Base-by-base conservation (phyloP, 2,113 vertebrate species). In the Synchiropus splendidus region DNA sequence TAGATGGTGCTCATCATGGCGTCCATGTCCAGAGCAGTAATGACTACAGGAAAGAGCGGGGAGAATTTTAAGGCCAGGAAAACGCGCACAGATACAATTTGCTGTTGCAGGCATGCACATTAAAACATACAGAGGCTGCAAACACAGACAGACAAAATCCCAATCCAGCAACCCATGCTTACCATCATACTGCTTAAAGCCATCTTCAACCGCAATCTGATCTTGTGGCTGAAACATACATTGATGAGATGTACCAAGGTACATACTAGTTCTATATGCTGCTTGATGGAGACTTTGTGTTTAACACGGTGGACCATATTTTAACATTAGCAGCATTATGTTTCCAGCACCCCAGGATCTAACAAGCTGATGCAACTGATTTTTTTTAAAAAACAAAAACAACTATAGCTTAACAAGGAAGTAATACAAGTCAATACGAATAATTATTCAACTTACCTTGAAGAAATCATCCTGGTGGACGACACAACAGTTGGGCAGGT, bases 151-250 rank as follows among this genome's bases (percentile, higher is more conserved):
- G 38, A 45, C 18, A 50, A 17, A 67, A n/a, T n/a, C n/a, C 32
- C 44, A 68, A 60, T 58, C 53, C 46, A 75, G 61, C 80, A 69
- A 74, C 69, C 45, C 84, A 38, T 51, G 77, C 87, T 98, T 95
- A 97, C 93, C 91, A 75, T 98, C 92, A 37, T 96, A 98, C 84
- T 97, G 92, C 76, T 97, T 97, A 86, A 97, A 98, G 72, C 93
- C 94, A 83, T 93, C 92, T 85, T 92, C 90, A 80, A 95, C 83
- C 74, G 86, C 79, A 82, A 97, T 97, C 83, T 98, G 88, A 84
- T 97, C 92, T 72, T 95, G 94, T 70, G 92, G 92, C 94, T 98
- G 89, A 88, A 96, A 94, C 65, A 89, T 80, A 61, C 60, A 83
- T 46, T 50, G 74, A 82, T 83, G 61, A 85, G 71, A 85, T 81